Evolutionary conservation across 2,888 invertebrate species (phyloP).

Genomic region (Thera britannica): DNA sequence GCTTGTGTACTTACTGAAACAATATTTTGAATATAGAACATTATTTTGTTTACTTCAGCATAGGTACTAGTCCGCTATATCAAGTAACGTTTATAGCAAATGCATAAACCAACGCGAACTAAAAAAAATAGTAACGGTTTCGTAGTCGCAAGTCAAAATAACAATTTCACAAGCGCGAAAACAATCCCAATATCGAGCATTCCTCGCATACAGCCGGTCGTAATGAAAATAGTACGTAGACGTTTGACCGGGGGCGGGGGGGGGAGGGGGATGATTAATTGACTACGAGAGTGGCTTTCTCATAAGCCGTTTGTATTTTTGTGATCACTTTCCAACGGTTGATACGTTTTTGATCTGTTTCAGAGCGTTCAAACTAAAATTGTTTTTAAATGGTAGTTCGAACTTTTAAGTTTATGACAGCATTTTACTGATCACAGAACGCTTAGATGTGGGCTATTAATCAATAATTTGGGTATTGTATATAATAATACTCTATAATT

Average conservation of each 20-base stretch:
- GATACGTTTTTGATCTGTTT: constrained; percentile 34
- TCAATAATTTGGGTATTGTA: too few species aligned
- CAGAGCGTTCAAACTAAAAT: not conserved
- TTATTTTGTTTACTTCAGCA: not conserved
- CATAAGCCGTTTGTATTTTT: constrained; percentile 45
- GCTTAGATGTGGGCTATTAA: too few species aligned
- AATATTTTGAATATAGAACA: not conserved
- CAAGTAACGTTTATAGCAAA: constrained; percentile 2
- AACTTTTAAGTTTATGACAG: too few species aligned
- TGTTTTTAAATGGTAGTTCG: not conserved
- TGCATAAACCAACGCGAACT: too few species aligned
- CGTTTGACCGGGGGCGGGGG: constrained; percentile 44
- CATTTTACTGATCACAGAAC: too few species aligned
- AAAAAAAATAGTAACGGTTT: not conserved
- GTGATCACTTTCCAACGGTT: constrained; percentile 35
- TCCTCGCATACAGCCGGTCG: constrained; percentile 39
- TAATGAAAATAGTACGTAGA: constrained; percentile 53
- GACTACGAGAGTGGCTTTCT: constrained; percentile 53
- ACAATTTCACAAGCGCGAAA: constrained; percentile 31
- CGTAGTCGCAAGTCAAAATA: constrained; percentile 21
- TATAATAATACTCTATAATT: too few species aligned
- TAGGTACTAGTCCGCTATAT: not conserved
- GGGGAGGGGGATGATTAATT: constrained; percentile 67
- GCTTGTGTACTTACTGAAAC: not conserved
- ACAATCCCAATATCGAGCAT: constrained; percentile 42